Evolutionary conservation across 2,797 vertebrate genomes (phyloP), one percentile per base, ranked within the genome.

Genomic region (Adelosebastes latens): DNA sequence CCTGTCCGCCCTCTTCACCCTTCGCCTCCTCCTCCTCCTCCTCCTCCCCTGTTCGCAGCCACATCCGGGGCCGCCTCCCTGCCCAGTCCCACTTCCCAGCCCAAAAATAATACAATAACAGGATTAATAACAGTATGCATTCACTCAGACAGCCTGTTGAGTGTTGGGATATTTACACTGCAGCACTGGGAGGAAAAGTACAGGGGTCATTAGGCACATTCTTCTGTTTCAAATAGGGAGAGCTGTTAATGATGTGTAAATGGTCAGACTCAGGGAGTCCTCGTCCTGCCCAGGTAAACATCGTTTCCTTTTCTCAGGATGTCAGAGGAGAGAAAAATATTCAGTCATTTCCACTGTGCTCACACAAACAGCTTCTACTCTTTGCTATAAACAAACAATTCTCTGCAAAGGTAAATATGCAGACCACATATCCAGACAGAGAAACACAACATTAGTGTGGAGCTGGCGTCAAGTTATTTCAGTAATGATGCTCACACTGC

Each of bases 41-140:
- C 36, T 27, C 24, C 70, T 13, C 63, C 55, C 58, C 66, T 61
- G 59, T 81, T 75, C 4, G 8, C 67, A 63, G 67, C 52, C 79
- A 66, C 78, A 81, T 83, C 75, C 46, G 24, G 25, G 77, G 76
- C 64, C 8, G 36, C 52, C 66, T 75, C 53, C 65, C 68, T 32
- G 36, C 46, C 66, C 72, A 68, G 13, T 64, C 27, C 75, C 67
- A 76, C 73, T 53, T 84, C 72, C 65, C 53, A 12, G 56, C 61
- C 79, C 91, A 81, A 87, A 81, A 88, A 91, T 75, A 85, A 91
- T 67, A 87, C 80, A 90, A 89, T 77, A 92, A 87, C 85, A 89
- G 81, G 81, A 87, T 89, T 87, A 88, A 84, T 83, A 78, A 73
- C 82, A 87, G 56, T 68, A n/a, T 72, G 72, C 8, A 16, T 83